A percentile compares a stretch with the other conserved stretches of the same genome.
Evolutionary conservation across 37 sponge, comb jelly and placozoan genomes (phyloP).

Genomic region (Diacarnus erythraeanus): DNA sequence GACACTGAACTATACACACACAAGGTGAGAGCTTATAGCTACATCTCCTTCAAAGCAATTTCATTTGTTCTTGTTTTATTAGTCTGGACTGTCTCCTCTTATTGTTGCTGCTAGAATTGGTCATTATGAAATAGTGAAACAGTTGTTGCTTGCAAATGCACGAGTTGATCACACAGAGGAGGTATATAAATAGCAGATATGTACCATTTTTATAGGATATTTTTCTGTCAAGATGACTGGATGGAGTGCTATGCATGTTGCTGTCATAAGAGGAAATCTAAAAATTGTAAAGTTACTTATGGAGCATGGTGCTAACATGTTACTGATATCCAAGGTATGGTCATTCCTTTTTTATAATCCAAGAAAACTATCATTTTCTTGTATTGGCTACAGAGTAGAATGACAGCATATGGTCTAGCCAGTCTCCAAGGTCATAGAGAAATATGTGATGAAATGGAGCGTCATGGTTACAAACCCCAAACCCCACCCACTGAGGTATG

Average conservation of each 20-base stretch:
- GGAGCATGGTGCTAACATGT: neutral
- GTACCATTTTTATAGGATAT: neutral
- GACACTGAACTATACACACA: neutral
- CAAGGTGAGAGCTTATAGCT: too few species aligned
- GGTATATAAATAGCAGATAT: neutral
- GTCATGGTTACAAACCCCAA: neutral
- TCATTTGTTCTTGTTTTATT: neutral
- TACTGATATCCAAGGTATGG: neutral
- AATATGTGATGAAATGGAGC: neutral
- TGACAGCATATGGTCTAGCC: neutral
- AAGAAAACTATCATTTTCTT: neutral
- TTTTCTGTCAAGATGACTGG: neutral
- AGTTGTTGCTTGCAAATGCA: conserved; percentile 2
- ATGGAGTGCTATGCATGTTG: neutral
- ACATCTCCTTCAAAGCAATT: neutral
- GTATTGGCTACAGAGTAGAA: neutral
- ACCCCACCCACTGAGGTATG: neutral
- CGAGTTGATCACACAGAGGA: neutral
- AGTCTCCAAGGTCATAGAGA: neutral
- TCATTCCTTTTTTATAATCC: neutral
- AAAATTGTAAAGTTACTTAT: neutral
- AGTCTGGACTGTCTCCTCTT: neutral
- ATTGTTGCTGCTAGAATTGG: neutral
- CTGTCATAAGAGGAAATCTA: neutral
- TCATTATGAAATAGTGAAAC: neutral